Conservation (phyloP, 2,113 vertebrate species). For the Aepyceros melampus region DNA sequence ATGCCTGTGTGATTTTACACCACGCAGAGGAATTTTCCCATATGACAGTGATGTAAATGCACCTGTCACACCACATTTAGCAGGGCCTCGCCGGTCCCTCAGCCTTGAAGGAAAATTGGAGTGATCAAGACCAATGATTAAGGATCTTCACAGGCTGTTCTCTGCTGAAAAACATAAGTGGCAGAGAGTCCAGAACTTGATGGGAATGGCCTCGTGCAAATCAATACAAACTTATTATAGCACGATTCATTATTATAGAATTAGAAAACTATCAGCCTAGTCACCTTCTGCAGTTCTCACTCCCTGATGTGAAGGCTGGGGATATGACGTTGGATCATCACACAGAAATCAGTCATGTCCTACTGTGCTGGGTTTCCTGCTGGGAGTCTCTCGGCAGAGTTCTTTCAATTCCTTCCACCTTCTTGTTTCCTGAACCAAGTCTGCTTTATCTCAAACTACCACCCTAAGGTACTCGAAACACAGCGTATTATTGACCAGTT, state of each 20-base stretch:
- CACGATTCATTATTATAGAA: neutral
- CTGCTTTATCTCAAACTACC: neutral
- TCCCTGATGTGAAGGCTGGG: neutral
- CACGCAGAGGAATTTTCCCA: neutral
- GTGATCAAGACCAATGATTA: neutral
- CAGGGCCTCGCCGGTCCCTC: neutral
- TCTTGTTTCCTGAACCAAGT: neutral
- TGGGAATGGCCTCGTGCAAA: neutral
- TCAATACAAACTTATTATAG: neutral
- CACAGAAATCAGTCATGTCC: neutral
- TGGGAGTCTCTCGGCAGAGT: neutral
- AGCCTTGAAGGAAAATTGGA: neutral
- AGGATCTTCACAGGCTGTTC: neutral
- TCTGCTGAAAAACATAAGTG: neutral
- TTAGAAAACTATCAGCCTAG: neutral
- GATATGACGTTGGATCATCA: neutral
- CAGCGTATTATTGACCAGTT: neutral
- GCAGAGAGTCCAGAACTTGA: neutral
- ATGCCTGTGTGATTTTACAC: conserved; percentile 43
- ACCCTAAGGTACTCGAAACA: neutral
- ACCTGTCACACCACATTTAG: neutral
- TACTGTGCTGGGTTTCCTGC: neutral
- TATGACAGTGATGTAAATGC: neutral
- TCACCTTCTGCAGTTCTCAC: neutral
- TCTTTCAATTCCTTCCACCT: fast-evolving